phyloP scores from a whole-genome alignment of 2,888 invertebrate species.

The Torymus auratus region DNA sequence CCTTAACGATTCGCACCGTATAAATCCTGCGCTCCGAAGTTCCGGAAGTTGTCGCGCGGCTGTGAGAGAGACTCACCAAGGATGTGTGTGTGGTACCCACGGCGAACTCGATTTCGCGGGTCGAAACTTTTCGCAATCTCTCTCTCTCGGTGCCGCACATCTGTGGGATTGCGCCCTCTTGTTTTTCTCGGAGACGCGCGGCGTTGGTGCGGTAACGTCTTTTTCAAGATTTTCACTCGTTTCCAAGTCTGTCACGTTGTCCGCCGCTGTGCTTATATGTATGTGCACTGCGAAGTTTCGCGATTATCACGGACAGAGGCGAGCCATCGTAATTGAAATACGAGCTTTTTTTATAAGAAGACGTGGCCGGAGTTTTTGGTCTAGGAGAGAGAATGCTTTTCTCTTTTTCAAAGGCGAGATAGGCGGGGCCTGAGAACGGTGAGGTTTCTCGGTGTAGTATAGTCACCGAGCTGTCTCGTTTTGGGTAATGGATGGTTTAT shows the following conservation, averaged over 20 bases:
- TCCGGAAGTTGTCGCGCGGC: constrained; percentile 45
- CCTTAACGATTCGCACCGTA: constrained; percentile 49
- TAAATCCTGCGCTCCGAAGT: constrained; percentile 27
- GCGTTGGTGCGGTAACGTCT: too few relatives aligned
- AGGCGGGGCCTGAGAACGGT: too few relatives aligned
- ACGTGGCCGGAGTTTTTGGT: too few relatives aligned
- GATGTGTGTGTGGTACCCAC: constrained; percentile 7
- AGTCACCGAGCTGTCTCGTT: too few relatives aligned
- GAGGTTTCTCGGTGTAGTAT: too few relatives aligned
- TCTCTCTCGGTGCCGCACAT: constrained; percentile 17
- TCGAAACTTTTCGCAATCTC: constrained; percentile 56
- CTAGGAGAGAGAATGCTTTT: too few relatives aligned
- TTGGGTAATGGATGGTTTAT: too few relatives aligned
- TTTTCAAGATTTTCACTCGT: constrained; percentile 37
- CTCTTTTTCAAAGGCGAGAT: too few relatives aligned
- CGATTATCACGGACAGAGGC: constrained; percentile 18
- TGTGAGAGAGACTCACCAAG: not conserved
- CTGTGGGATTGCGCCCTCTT: not conserved
- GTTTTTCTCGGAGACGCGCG: not conserved
- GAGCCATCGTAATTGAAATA: constrained; percentile 23
- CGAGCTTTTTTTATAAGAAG: not conserved
- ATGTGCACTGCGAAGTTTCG: constrained; percentile 11
- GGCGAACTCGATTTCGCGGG: constrained; percentile 54
- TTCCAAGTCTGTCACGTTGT: constrained; percentile 33
- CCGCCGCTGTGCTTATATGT: constrained; percentile 2